phyloP scores from a whole-genome alignment of 2,888 invertebrate species.

The Cryptophagus acutangulus region DNA sequence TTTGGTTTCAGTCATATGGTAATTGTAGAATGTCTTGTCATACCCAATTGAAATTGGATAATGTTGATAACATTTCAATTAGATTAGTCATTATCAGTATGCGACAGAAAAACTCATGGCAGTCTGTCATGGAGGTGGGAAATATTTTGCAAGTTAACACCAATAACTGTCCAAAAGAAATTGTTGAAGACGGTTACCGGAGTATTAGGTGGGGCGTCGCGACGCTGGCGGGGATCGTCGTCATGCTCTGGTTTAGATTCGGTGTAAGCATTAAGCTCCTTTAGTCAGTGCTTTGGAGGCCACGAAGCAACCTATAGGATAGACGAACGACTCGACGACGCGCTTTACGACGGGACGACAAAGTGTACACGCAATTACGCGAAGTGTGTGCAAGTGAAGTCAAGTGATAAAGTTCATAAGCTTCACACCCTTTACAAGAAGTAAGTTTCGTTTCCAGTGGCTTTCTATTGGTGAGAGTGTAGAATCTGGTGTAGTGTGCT shows the following conservation, averaged over 20 bases:
- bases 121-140: conserved; percentile 37
- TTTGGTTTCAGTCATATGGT: background rate
- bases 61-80: conserved; percentile 13
- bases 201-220: conserved; percentile 23
- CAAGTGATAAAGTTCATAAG: conserved; percentile 38
- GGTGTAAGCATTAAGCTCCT: conserved; percentile 43
- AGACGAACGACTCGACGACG: conserved; percentile 49
- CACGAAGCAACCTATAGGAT: conserved; percentile 47
- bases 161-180: conserved; percentile 13
- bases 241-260: conserved; percentile 46
- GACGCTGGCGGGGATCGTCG: conserved; percentile 37
- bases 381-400: conserved; percentile 38
- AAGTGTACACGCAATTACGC: conserved; percentile 37
- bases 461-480: conserved; percentile 24
- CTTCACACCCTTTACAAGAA: conserved; percentile 38
- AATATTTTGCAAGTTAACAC: conserved; percentile 26
- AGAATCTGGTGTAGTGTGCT: conserved; percentile 21
- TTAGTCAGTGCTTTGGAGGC: conserved; percentile 50
- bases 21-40: background rate
- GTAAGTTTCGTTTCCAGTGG: conserved; percentile 37
- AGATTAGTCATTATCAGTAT: conserved; percentile 40
- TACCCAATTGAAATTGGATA: too few relatives aligned
- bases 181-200: conserved; percentile 12
- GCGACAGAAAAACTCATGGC: conserved; percentile 32
- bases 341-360: conserved; percentile 44